Evolutionary conservation across 1,140 invertebrate species (phyloP).

Genomic region (Saxidomus purpurata): DNA sequence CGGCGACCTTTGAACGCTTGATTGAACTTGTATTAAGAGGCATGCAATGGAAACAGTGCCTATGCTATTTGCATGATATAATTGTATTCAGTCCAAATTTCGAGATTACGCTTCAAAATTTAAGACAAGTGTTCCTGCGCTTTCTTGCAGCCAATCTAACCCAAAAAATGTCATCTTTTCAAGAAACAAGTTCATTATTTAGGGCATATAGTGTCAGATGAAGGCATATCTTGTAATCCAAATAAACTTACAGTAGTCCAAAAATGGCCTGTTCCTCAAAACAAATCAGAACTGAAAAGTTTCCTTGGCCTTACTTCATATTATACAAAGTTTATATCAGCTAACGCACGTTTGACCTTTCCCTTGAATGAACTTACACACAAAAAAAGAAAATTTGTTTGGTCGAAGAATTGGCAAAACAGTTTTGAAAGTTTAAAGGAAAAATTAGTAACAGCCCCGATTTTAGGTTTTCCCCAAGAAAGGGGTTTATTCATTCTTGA

Average conservation of each 20-base stretch:
- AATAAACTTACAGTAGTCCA: background rate
- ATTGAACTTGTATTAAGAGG: conserved; percentile 73
- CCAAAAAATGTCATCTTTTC: conserved; percentile 65
- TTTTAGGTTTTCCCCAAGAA: conserved; percentile 28
- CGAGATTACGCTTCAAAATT: too few relatives aligned
- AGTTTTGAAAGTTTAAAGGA: background rate
- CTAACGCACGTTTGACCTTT: background rate
- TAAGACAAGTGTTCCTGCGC: too few relatives aligned
- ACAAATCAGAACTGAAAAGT: conserved; percentile 39
- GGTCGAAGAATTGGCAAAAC: background rate
- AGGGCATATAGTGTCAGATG: conserved; percentile 1
- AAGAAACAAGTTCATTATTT: conserved; percentile 6
- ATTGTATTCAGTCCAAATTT: too few relatives aligned
- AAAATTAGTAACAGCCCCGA: background rate
- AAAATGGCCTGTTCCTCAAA: background rate
- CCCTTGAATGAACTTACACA: conserved; percentile 13
- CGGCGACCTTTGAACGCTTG: conserved; percentile 74
- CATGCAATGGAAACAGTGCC: conserved; percentile 4
- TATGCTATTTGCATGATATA: background rate
- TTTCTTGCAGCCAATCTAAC: background rate
- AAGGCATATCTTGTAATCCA: conserved; percentile 29
- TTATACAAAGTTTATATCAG: background rate
- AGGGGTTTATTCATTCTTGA: conserved; percentile 4
- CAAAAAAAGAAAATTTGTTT: conserved; percentile 16
- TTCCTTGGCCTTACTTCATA: background rate